phyloP scores from a whole-genome alignment of 2,888 invertebrate species.

The Aphrophora alni region DNA sequence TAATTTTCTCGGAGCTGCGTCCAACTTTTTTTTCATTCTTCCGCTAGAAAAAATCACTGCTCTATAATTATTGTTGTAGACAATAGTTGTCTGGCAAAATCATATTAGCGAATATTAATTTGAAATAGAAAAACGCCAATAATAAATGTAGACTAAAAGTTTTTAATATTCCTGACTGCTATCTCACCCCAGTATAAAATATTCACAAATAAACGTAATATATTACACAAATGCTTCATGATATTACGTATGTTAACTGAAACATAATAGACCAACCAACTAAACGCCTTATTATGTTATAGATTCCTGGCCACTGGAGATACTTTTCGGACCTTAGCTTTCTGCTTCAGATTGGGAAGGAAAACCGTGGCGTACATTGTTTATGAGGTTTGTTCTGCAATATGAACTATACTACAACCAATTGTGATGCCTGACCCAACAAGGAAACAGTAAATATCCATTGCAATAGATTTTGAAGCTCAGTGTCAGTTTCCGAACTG shows the following conservation, averaged over 20 bases:
- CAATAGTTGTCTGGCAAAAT: no score
- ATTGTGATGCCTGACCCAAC: conserved; percentile 39
- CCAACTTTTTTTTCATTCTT: conserved; percentile 14
- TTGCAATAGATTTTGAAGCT: conserved; percentile 41
- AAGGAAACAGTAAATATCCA: conserved; percentile 34
- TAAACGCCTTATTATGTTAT: conserved; percentile 35
- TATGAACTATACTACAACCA: conserved; percentile 51
- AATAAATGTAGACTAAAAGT: neutral
- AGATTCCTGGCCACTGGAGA: conserved; percentile 52
- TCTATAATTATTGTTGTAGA: no score
- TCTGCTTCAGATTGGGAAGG: conserved; percentile 53
- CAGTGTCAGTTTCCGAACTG: conserved; percentile 46
- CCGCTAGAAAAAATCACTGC: conserved; percentile 20
- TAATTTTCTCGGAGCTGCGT: conserved; percentile 13
- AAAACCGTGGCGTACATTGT: conserved; percentile 53
- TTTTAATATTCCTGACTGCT: neutral
- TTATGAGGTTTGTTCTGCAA: conserved; percentile 52
- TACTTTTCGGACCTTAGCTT: conserved; percentile 51
- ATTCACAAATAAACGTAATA: neutral
- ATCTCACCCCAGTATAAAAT: neutral
- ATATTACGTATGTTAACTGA: no score
- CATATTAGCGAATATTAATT: no score
- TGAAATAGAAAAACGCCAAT: no score
- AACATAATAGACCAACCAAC: no score
- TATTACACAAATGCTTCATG: no score